These are phyloP conservation scores for Lordiphosa clarofinis DNA, from an alignment of 1,140 invertebrate species.

Conservation along the genomic window DNA sequence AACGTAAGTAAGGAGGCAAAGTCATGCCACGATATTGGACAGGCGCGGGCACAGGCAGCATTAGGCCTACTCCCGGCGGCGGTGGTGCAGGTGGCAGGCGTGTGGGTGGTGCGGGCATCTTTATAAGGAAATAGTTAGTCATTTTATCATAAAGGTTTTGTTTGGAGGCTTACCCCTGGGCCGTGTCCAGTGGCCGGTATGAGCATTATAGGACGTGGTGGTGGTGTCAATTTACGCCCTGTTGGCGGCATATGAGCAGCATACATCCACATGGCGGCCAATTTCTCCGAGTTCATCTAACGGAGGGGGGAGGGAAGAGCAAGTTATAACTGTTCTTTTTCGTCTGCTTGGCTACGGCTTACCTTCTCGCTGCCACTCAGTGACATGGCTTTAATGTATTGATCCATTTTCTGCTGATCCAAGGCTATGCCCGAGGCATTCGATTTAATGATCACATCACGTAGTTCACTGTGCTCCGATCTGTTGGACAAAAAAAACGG, in stretches of 20 bases:
- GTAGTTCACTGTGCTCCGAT: slow-evolving; percentile 52
- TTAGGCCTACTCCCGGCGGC: slow-evolving; percentile 29
- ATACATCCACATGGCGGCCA: slow-evolving; percentile 77
- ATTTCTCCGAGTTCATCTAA: slow-evolving; percentile 63
- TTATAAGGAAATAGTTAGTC: too few relatives aligned
- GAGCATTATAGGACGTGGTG: slow-evolving; percentile 62
- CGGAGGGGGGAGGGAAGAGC: background rate
- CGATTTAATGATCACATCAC: slow-evolving; percentile 68
- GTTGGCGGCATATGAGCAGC: slow-evolving; percentile 56
- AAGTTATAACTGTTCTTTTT: background rate
- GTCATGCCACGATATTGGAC: slow-evolving; percentile 62
- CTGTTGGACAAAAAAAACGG: slow-evolving; percentile 27
- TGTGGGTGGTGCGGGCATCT: slow-evolving; percentile 39
- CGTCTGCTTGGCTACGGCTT: background rate
- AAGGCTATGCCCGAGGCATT: slow-evolving; percentile 52
- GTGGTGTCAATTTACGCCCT: slow-evolving; percentile 50
- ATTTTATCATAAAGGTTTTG: too few relatives aligned
- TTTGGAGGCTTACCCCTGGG: slow-evolving; percentile 61
- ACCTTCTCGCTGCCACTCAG: slow-evolving; percentile 68
- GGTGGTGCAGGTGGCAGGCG: slow-evolving; percentile 43
- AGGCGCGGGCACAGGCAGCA: slow-evolving; percentile 45
- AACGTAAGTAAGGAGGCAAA: slow-evolving; percentile 52
- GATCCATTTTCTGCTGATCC: slow-evolving; percentile 70
- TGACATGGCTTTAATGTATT: slow-evolving; percentile 74
- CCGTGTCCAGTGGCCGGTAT: slow-evolving; percentile 59